Conservation (phyloP, 2,113 vertebrate species). For the Daboia siamensis region DNA sequence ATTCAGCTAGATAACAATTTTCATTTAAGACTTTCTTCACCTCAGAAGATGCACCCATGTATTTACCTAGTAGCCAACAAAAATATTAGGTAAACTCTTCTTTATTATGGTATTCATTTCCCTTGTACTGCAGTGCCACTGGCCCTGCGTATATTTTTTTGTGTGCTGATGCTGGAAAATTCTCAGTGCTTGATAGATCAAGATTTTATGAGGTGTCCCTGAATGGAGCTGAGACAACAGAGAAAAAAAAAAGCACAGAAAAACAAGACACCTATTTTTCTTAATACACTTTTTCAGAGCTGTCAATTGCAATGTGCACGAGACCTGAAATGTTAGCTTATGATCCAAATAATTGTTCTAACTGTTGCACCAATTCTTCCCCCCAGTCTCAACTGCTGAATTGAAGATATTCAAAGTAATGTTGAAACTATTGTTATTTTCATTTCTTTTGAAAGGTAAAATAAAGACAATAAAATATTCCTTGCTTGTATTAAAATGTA, state of each 20-base stretch:
- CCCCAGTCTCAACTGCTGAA: neutral
- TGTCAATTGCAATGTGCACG: slow-evolving; percentile 35
- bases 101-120: slow-evolving; percentile 64
- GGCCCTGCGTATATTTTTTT: slow-evolving; percentile 64
- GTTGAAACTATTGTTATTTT: neutral
- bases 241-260: slow-evolving; percentile 51
- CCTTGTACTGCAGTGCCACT: slow-evolving; percentile 51
- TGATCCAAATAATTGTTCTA: slow-evolving; percentile 13
- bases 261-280: slow-evolving; percentile 6
- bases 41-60: neutral
- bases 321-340: slow-evolving; percentile 40
- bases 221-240: slow-evolving; percentile 53
- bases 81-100: slow-evolving; percentile 56
- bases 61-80: neutral
- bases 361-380: neutral
- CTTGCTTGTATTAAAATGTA: neutral
- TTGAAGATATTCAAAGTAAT: neutral
- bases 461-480: neutral
- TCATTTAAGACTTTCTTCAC: neutral
- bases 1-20: neutral
- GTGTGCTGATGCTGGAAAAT: slow-evolving; percentile 48
- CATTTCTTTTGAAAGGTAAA: neutral
- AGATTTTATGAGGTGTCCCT: slow-evolving; percentile 64
- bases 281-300: slow-evolving; percentile 31
- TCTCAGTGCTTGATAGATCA: slow-evolving; percentile 62